phyloP scores from a whole-genome alignment of 2,113 vertebrate genomes.

The Scomber colias region DNA sequence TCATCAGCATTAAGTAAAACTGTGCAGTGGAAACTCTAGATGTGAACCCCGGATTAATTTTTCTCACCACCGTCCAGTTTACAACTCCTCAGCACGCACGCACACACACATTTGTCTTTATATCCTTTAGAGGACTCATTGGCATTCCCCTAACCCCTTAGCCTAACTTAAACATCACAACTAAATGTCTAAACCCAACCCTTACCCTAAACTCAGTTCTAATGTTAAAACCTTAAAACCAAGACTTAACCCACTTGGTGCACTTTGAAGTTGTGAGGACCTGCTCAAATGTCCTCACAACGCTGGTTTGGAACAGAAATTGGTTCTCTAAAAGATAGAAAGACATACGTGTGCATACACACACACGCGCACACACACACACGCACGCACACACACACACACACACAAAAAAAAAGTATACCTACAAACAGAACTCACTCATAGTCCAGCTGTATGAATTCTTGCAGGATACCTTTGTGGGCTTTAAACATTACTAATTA shows the following conservation, averaged over 20 bases:
- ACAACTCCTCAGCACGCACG: conserved; percentile 27
- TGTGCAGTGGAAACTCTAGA: conserved; percentile 64
- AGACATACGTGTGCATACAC: neutral
- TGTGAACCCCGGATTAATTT: conserved; percentile 50
- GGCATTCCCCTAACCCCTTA: neutral
- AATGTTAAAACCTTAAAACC: neutral
- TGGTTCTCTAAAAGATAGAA: neutral
- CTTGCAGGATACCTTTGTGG: conserved; percentile 50
- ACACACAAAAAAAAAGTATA: conserved; percentile 41
- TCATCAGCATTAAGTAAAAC: conserved; percentile 58
- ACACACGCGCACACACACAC: conserved; percentile 1
- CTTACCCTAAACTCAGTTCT: neutral
- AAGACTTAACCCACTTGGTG: neutral
- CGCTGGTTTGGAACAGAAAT: too few relatives aligned
- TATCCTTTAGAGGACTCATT: neutral
- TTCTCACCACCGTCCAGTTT: conserved; percentile 24
- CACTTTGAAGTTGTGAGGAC: neutral
- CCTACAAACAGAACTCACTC: conserved; percentile 43
- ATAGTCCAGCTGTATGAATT: conserved; percentile 44
- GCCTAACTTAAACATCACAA: neutral
- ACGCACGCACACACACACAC: conserved; percentile 16
- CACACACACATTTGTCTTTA: neutral
- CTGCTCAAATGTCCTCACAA: neutral
- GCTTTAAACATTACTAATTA: conserved; percentile 49
- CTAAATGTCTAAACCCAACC: neutral